A percentile compares a stretch with the other conserved stretches of the same genome.
These are phyloP conservation scores for Dolichomitus sp. DNA, from an alignment of 2,888 invertebrate genomes.

Conservation along the genomic window DNA sequence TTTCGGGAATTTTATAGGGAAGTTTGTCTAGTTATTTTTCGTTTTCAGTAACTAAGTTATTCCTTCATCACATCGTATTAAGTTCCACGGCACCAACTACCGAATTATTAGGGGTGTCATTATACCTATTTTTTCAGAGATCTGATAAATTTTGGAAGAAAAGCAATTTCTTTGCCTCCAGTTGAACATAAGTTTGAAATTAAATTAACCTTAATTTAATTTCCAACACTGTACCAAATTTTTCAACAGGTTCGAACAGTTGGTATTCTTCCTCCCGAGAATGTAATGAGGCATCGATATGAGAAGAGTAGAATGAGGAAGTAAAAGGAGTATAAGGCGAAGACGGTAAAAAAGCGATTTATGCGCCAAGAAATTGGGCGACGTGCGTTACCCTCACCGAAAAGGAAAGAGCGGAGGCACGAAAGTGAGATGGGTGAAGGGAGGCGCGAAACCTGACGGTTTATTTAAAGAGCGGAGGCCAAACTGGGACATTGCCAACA, in stretches of 20 bases:
- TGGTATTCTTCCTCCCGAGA: not conserved
- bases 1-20: no score
- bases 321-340: not conserved
- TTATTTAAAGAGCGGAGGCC: conserved; percentile 78
- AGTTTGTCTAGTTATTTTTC: no score
- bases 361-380: conserved; percentile 34
- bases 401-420: conserved; percentile 34
- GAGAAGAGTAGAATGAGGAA: not conserved
- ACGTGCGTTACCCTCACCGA: conserved; percentile 26
- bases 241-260: not conserved
- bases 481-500: conserved; percentile 83
- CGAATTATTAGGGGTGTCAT: not conserved
- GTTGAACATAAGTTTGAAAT: no score
- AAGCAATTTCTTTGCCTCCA: no score
- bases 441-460: conserved; percentile 29
- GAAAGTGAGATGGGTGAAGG: conserved; percentile 42
- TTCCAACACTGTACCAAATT: not conserved
- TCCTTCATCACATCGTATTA: not conserved
- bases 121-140: not conserved
- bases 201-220: no score
- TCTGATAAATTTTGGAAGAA: no score
- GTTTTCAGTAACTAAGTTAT: not conserved
- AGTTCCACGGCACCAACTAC: not conserved
- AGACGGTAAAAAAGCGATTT: conserved; percentile 38
- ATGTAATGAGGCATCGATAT: conserved; percentile 1